phyloP scores from a whole-genome alignment of 2,113 vertebrate genomes.

The Cyanoramphus novaezelandiae region DNA sequence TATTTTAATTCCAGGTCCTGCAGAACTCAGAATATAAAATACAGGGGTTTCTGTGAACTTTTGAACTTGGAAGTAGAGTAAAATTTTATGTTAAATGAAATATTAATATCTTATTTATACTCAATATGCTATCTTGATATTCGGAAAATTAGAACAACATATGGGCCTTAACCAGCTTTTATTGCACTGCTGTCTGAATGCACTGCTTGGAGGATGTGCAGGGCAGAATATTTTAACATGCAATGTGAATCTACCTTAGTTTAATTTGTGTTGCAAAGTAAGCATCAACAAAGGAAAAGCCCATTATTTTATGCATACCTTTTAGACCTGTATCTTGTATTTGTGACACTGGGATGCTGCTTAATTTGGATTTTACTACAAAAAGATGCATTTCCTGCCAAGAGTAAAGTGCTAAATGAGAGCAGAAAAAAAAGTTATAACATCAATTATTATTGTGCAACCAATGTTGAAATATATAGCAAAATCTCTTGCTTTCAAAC shows the following conservation, averaged over 20 bases:
- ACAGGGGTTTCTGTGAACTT: not conserved
- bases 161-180: not conserved
- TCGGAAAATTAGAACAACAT: not conserved
- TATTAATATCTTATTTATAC: not conserved
- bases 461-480: not conserved
- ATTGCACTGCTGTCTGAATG: not conserved
- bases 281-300: not conserved
- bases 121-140: not conserved
- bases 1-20: not conserved
- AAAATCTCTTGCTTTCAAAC: not conserved
- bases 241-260: not conserved
- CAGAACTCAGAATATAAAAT: not conserved
- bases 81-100: not conserved
- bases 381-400: not conserved
- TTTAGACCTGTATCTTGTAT: not conserved
- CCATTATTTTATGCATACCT: not conserved
- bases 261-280: not conserved
- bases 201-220: not conserved
- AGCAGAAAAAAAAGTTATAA: not conserved
- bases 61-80: not conserved
- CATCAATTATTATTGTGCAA: not conserved
- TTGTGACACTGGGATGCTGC: not conserved
- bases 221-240: not conserved
- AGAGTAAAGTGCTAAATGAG: not conserved
- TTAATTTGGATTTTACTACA: not conserved